Percentiles rank a stretch among this genome's conserved stretches.
Conservation (phyloP, 2,113 vertebrate species). For the Podarcis cretensis region DNA sequence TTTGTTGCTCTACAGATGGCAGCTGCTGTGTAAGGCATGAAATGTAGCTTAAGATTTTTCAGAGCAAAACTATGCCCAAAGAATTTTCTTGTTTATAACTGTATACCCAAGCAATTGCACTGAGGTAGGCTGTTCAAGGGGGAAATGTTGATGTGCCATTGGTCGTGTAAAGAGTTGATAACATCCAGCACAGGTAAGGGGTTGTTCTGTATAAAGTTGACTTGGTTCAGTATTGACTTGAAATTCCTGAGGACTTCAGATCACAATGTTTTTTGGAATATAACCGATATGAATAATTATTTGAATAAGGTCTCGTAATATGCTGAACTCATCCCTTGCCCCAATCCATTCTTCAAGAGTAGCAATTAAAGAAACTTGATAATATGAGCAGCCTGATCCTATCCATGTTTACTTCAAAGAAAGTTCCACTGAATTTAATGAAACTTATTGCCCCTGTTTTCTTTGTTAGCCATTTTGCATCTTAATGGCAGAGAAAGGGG, state of each 20-base stretch:
- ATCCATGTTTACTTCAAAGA: background rate
- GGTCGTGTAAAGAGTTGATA: accelerated
- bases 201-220: background rate
- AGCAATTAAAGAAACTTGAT: background rate
- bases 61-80: background rate
- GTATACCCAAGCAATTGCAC: background rate
- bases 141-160: background rate
- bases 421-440: background rate
- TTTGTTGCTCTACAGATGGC: background rate
- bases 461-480: too few relatives aligned
- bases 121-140: background rate
- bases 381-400: background rate
- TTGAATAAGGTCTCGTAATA: background rate
- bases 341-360: background rate
- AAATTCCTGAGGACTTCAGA: background rate
- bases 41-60: background rate
- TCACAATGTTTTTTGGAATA: background rate
- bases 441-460: background rate
- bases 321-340: background rate
- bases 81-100: background rate
- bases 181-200: background rate
- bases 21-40: background rate
- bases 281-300: background rate
- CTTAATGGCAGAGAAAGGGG: background rate
- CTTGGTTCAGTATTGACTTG: background rate